phyloP scores from a whole-genome alignment of 30 jellyfish, hydroid and myxozoan species.

The Clytia hemisphaerica region DNA sequence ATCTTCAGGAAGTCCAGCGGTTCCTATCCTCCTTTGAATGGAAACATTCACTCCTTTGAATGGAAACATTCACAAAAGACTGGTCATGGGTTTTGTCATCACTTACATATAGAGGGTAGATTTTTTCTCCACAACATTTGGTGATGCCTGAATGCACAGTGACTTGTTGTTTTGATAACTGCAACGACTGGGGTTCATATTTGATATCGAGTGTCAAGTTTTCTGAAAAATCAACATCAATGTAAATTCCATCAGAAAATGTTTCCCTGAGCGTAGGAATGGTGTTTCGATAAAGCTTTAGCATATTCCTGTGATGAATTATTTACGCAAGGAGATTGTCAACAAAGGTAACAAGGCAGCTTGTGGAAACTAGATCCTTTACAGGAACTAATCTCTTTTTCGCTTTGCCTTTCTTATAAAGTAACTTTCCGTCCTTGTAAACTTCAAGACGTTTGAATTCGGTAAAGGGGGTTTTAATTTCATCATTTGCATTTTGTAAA shows the following conservation, averaged over 20 bases:
- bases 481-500: conserved; percentile 6
- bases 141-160: conserved; percentile 20
- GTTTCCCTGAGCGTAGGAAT: neutral
- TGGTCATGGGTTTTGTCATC: conserved; percentile 6
- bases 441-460: neutral
- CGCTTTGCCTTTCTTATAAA: no score
- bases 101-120: neutral
- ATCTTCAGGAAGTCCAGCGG: neutral
- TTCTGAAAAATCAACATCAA: conserved; percentile 15
- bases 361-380: conserved; percentile 4
- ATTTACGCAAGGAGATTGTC: neutral
- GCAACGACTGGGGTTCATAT: conserved; percentile 4
- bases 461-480: conserved; percentile 2
- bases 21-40: neutral
- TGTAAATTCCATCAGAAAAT: conserved; percentile 8
- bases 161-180: neutral
- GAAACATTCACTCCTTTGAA: no score
- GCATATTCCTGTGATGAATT: conserved; percentile 3
- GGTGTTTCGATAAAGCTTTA: no score
- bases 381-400: neutral
- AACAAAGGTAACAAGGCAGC: neutral
- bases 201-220: conserved; percentile 9
- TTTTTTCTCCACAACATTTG: conserved; percentile 6
- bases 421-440: conserved; percentile 10
- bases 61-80: conserved; percentile 6